Conservation (phyloP, 1,140 invertebrate genomes). For the Ostrea denselamellosa region DNA sequence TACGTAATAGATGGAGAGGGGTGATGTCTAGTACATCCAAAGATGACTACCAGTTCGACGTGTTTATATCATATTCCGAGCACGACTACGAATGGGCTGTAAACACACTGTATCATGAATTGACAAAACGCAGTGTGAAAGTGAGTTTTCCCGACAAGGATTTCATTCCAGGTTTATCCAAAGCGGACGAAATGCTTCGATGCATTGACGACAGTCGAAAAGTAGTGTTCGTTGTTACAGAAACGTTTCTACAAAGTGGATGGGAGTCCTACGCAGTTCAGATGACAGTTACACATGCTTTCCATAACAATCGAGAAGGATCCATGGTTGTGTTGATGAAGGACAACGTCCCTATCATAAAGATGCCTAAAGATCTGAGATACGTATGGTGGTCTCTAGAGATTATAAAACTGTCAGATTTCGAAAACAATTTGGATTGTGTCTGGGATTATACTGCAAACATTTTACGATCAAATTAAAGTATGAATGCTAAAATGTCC, state of each 20-base stretch:
- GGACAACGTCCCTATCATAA: not conserved
- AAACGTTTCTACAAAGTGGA: not conserved
- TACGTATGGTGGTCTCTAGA: constrained; percentile 2
- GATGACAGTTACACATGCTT: constrained; percentile 17
- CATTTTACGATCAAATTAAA: not conserved
- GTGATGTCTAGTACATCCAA: not conserved
- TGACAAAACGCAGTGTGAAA: not conserved
- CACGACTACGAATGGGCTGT: not conserved
- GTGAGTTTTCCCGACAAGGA: constrained; percentile 2
- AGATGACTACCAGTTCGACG: not conserved
- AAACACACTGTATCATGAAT: not conserved
- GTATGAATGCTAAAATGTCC: too few relatives aligned
- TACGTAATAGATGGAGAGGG: not conserved
- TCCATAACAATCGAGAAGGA: not conserved
- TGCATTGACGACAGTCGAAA: constrained; percentile 23
- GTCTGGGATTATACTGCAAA: not conserved
- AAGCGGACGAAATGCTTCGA: not conserved
- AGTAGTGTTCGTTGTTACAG: not conserved
- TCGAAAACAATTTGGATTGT: not conserved
- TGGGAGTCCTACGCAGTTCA: constrained; percentile 11
- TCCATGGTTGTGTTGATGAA: not conserved
- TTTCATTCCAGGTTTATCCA: not conserved
- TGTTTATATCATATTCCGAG: not conserved
- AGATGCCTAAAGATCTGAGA: not conserved
- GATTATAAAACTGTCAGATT: not conserved